These are phyloP conservation scores for Ardeotis arabs DNA, from an alignment of 2,113 vertebrate species.

Conservation along the genomic window DNA sequence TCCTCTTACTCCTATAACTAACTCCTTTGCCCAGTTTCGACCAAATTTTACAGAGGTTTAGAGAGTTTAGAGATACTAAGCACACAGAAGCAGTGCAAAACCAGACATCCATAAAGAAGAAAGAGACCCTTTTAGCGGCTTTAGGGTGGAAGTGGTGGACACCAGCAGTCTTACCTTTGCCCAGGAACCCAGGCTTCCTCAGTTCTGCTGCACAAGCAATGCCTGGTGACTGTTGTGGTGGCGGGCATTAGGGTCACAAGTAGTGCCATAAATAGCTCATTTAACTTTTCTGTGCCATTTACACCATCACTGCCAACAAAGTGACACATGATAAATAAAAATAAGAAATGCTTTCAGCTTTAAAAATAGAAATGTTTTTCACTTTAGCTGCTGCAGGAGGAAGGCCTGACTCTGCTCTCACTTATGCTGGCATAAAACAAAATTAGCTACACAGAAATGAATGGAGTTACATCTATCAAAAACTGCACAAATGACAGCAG, in stretches of 20 bases:
- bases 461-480: not conserved
- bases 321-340: conserved; percentile 13
- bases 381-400: not conserved
- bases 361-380: conserved; percentile 47
- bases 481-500: not conserved
- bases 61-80: not conserved
- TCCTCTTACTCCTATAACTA: not conserved
- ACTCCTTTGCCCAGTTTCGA: not conserved
- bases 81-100: not conserved
- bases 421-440: not conserved
- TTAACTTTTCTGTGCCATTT: conserved; percentile 9
- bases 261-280: not conserved
- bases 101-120: not conserved
- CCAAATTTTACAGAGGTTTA: not conserved
- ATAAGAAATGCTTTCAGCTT: conserved; percentile 26
- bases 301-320: not conserved
- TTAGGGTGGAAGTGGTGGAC: not conserved
- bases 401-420: conserved; percentile 5
- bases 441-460: conserved; percentile 8
- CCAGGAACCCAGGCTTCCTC: not conserved
- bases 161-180: not conserved
- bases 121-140: not conserved
- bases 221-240: not conserved
- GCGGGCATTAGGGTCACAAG: not conserved
- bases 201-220: not conserved